A percentile compares a stretch with the other conserved stretches of the same genome.
Evolutionary conservation across 1,140 invertebrate species (phyloP).

Genomic region (Xylocopa sonorina): DNA sequence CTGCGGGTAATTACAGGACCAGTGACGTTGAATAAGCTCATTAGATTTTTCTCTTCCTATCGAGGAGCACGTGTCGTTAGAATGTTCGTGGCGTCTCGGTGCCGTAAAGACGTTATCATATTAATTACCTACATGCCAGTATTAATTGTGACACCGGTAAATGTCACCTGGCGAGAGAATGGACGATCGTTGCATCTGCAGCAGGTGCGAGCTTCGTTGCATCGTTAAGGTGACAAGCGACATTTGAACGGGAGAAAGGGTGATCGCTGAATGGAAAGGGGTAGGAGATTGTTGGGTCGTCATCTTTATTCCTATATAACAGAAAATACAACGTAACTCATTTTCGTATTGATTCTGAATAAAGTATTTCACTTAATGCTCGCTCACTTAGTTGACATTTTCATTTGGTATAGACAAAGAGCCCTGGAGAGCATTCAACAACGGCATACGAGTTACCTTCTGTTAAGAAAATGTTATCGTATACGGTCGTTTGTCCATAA

Average conservation of each 20-base stretch:
- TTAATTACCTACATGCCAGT: conserved; percentile 53
- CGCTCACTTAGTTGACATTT: no score
- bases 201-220: conserved; percentile 21
- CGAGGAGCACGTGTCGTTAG: conserved; percentile 11
- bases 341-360: no score
- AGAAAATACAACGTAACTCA: no score
- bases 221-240: conserved; percentile 18
- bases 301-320: no score
- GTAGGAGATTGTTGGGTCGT: neutral
- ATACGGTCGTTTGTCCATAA: no score
- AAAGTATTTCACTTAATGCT: no score
- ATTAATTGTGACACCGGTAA: conserved; percentile 1
- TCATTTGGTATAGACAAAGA: no score
- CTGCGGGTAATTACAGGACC: conserved; percentile 80
- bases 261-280: neutral
- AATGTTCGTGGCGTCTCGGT: neutral
- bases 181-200: conserved; percentile 16
- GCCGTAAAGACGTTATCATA: conserved; percentile 45
- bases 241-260: neutral
- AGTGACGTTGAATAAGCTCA: conserved; percentile 80
- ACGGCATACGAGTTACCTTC: no score
- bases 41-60: conserved; percentile 73
- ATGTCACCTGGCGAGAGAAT: neutral
- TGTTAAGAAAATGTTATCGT: no score
- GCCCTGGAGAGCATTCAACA: no score